Percentiles rank a stretch among this genome's conserved stretches.
phyloP scores from a whole-genome alignment of 2,888 invertebrate genomes.

The Amblyjoppa fuscipennis region DNA sequence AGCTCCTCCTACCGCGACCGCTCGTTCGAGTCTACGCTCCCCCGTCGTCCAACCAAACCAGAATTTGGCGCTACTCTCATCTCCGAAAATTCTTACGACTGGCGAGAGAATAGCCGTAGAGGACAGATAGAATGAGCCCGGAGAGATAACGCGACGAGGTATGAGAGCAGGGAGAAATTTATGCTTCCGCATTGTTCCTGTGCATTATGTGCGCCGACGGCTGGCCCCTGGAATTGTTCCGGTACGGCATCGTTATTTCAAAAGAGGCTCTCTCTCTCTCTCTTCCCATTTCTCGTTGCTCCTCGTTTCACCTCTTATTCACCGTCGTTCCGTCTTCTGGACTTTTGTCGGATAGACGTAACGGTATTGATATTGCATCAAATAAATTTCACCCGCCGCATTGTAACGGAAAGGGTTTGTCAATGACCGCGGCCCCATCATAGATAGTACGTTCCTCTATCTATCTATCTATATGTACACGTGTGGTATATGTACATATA shows the following conservation, averaged over 20 bases:
- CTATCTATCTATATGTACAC: background rate
- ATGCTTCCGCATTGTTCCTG: constrained; percentile 73
- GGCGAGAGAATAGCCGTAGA: constrained; percentile 36
- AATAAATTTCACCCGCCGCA: constrained; percentile 56
- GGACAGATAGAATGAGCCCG: constrained; percentile 46
- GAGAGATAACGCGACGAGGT: constrained; percentile 59
- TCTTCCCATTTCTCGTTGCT: constrained; percentile 51
- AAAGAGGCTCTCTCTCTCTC: constrained; percentile 48
- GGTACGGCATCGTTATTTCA: constrained; percentile 69
- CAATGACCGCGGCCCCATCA: constrained; percentile 1
- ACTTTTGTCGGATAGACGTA: constrained; percentile 55
- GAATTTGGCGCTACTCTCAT: constrained; percentile 58
- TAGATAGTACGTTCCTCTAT: background rate
- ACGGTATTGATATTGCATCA: constrained; percentile 64
- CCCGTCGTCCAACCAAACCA: constrained; percentile 46
- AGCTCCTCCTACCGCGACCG: constrained; percentile 46
- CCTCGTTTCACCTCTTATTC: constrained; percentile 56
- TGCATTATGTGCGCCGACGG: constrained; percentile 70
- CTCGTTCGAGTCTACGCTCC: constrained; percentile 21
- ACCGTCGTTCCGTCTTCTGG: constrained; percentile 36
- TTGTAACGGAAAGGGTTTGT: constrained; percentile 49
- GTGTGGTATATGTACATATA: background rate
- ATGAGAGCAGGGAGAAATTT: constrained; percentile 68
- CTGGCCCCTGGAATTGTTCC: constrained; percentile 70
- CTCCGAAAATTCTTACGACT: constrained; percentile 67